phyloP scores from a whole-genome alignment of 2,113 vertebrate genomes.

The Poecilia latipinna region DNA sequence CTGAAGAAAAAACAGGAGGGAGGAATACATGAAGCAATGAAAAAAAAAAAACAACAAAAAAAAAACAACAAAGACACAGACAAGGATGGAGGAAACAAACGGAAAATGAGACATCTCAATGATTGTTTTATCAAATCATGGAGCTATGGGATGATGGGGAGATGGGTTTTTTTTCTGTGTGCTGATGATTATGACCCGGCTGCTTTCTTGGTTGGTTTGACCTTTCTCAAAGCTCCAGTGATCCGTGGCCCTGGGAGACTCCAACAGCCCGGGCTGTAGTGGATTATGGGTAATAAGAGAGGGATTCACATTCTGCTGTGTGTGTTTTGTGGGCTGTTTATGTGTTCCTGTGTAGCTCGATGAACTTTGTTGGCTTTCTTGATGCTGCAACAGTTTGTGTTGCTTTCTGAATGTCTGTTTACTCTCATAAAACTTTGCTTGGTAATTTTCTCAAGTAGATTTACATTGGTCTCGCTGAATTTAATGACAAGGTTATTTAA shows the following conservation, averaged over 20 bases:
- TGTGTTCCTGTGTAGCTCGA: neutral
- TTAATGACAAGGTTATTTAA: neutral
- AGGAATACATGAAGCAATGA: too few relatives aligned
- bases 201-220: slow-evolving; percentile 34
- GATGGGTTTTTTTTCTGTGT: neutral
- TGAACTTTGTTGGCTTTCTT: neutral
- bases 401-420: neutral
- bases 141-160: neutral
- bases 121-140: neutral
- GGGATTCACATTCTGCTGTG: slow-evolving; percentile 20
- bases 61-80: neutral
- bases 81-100: neutral
- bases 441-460: neutral
- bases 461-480: neutral
- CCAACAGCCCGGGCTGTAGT: slow-evolving; percentile 41
- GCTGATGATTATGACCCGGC: neutral
- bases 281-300: slow-evolving; percentile 61
- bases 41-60: too few relatives aligned
- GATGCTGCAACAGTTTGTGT: neutral
- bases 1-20: too few relatives aligned
- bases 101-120: neutral
- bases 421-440: neutral
- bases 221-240: slow-evolving; percentile 55
- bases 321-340: neutral
- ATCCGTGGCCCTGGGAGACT: slow-evolving; percentile 43